These are phyloP conservation scores for Zosterops japonicus DNA, from an alignment of 2,113 vertebrate species.

Conservation along the genomic window DNA sequence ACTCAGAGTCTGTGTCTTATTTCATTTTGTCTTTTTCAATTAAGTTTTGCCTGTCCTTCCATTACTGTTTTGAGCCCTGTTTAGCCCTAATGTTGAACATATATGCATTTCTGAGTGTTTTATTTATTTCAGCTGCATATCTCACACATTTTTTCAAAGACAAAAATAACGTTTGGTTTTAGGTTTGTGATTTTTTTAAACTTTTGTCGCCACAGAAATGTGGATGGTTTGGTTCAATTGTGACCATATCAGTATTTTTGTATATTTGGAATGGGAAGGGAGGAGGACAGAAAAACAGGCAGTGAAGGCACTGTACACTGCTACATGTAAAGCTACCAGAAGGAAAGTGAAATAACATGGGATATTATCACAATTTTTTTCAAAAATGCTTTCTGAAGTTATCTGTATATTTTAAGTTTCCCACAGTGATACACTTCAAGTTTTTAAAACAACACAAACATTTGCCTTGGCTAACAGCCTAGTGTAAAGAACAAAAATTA, in stretches of 20 bases:
- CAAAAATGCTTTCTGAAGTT: constrained; percentile 65
- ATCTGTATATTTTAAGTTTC: constrained; percentile 74
- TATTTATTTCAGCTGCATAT: not conserved
- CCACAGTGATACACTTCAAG: constrained; percentile 71
- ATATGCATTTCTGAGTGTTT: not conserved
- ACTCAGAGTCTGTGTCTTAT: not conserved
- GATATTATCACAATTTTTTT: constrained; percentile 44
- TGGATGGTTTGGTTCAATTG: not conserved
- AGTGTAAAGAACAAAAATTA: constrained; percentile 60
- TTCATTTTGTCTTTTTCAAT: constrained; percentile 30
- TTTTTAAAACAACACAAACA: constrained; percentile 73
- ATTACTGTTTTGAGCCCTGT: not conserved
- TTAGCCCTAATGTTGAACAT: not conserved
- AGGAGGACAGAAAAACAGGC: constrained; percentile 7
- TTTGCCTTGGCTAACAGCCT: constrained; percentile 70
- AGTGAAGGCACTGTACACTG: not conserved
- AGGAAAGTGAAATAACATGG: constrained; percentile 40
- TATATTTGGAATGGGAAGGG: not conserved
- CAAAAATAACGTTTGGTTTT: not conserved
- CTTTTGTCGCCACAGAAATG: not conserved
- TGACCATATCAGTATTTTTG: not conserved
- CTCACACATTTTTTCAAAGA: not conserved
- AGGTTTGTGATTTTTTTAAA: not conserved
- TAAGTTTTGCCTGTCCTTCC: not conserved
- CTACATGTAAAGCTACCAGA: not conserved